These are phyloP conservation scores for Mustela nigripes DNA, from an alignment of 2,113 vertebrate genomes.

Conservation along the genomic window DNA sequence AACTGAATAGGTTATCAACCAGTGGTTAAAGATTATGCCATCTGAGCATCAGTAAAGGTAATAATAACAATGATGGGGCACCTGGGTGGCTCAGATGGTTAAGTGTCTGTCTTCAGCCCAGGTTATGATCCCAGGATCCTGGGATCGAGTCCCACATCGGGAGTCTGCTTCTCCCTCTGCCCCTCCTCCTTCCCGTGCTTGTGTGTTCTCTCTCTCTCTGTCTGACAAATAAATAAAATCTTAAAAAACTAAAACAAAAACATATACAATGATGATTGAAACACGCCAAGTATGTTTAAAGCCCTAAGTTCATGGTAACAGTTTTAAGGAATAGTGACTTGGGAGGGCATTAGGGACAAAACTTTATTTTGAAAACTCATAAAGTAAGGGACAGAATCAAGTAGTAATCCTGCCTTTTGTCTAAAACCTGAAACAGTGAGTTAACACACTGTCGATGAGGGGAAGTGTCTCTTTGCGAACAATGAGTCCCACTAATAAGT, in stretches of 20 bases:
- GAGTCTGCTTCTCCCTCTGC: too few relatives aligned
- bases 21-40: background rate
- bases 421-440: background rate
- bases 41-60: accelerated
- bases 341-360: background rate
- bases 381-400: background rate
- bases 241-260: too few relatives aligned
- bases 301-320: background rate
- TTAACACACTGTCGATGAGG: background rate
- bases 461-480: background rate
- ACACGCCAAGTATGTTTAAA: background rate
- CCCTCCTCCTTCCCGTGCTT: too few relatives aligned
- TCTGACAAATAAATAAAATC: too few relatives aligned
- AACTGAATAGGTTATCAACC: background rate
- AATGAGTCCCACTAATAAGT: background rate
- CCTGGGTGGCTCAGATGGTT: too few relatives aligned
- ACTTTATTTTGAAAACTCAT: background rate
- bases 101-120: too few relatives aligned
- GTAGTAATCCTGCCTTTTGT: background rate
- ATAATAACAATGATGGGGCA: background rate
- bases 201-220: too few relatives aligned
- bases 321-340: background rate
- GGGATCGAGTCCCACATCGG: too few relatives aligned
- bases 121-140: too few relatives aligned
- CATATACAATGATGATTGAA: background rate